phyloP scores from a whole-genome alignment of 2,797 vertebrate genomes.

The Danionella dracula region DNA sequence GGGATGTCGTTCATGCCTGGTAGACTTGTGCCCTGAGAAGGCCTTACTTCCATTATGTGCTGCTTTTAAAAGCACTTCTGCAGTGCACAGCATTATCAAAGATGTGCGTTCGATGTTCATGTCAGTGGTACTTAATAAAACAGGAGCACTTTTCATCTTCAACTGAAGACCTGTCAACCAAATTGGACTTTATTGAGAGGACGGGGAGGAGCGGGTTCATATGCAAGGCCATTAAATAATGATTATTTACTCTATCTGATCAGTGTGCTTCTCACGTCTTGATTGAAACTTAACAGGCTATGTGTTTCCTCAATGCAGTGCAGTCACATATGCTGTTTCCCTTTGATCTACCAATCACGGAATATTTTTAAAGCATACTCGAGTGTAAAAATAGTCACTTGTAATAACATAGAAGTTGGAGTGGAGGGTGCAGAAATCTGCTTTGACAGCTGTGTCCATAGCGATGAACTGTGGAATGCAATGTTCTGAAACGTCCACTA shows the following conservation, averaged over 20 bases:
- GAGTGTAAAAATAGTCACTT: neutral
- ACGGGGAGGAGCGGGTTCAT: neutral
- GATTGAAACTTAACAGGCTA: neutral
- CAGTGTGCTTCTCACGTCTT: neutral
- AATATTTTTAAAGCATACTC: neutral
- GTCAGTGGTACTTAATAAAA: constrained; percentile 19
- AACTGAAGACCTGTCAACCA: constrained; percentile 17
- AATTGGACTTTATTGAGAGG: constrained; percentile 31
- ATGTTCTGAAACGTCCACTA: constrained; percentile 19
- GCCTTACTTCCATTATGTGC: constrained; percentile 8
- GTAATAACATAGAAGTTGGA: constrained; percentile 5
- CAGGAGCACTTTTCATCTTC: constrained; percentile 15
- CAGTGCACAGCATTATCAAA: constrained; percentile 16
- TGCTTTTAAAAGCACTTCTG: constrained; percentile 12
- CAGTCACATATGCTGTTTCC: neutral
- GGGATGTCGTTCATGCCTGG: neutral
- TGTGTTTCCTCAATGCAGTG: neutral
- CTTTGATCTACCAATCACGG: constrained; percentile 7
- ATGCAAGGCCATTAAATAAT: constrained; percentile 25
- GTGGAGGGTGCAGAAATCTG: neutral
- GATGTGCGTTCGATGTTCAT: neutral
- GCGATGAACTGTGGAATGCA: neutral
- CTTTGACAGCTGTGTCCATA: neutral
- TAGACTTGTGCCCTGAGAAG: constrained; percentile 8
- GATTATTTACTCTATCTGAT: constrained; percentile 23